A percentile compares a stretch with the other conserved stretches of the same genome.
These are phyloP conservation scores for Leptoteleia sp. DNA, from an alignment of 1,140 invertebrate genomes.

Conservation along the genomic window DNA sequence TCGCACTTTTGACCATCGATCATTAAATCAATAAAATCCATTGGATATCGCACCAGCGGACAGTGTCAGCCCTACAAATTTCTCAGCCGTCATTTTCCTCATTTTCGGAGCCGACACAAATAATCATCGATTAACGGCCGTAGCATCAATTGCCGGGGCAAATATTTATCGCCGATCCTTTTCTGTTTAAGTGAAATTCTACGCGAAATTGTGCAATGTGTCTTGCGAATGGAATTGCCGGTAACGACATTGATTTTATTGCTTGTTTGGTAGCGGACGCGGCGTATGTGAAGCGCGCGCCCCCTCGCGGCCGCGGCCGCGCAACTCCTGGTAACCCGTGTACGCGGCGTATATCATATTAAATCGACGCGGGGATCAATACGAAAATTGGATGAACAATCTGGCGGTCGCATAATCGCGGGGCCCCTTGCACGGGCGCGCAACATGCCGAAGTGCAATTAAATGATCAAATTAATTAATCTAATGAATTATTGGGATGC, in stretches of 20 bases:
- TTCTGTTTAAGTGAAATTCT: slow-evolving; percentile 83
- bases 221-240: slow-evolving; percentile 82
- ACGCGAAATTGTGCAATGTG: slow-evolving; percentile 82
- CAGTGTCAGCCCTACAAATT: too few relatives aligned
- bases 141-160: too few relatives aligned
- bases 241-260: slow-evolving; percentile 82
- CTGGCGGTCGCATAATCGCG: slow-evolving; percentile 57
- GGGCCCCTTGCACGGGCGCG: slow-evolving; percentile 3
- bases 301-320: slow-evolving; percentile 22
- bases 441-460: slow-evolving; percentile 59
- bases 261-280: slow-evolving; percentile 78
- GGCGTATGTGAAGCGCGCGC: slow-evolving; percentile 18
- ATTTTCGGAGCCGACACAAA: too few relatives aligned
- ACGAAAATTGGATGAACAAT: slow-evolving; percentile 67
- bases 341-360: slow-evolving; percentile 54
- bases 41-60: too few relatives aligned
- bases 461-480: slow-evolving; percentile 71
- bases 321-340: slow-evolving; percentile 28
- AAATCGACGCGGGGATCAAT: slow-evolving; percentile 60
- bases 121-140: too few relatives aligned
- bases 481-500: slow-evolving; percentile 68
- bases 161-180: too few relatives aligned
- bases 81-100: too few relatives aligned
- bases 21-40: too few relatives aligned
- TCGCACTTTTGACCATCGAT: too few relatives aligned